phyloP scores from a whole-genome alignment of 1,140 invertebrate genomes.

The Cylas formicarius region DNA sequence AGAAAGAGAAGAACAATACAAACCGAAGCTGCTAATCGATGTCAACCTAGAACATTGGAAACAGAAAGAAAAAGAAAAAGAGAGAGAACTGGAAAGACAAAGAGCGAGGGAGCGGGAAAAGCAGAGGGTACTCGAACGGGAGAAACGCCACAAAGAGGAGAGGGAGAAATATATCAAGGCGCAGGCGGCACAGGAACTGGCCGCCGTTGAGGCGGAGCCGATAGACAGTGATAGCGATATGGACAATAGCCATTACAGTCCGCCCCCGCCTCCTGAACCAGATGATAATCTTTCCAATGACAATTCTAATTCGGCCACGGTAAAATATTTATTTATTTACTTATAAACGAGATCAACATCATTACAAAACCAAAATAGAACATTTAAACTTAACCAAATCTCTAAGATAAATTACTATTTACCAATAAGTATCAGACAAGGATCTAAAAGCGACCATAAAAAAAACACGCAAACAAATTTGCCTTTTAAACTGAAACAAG shows the following conservation, averaged over 20 bases:
- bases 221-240: slow-evolving; percentile 56
- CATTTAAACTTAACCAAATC: too few relatives aligned
- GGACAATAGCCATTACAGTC: slow-evolving; percentile 34
- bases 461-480: too few relatives aligned
- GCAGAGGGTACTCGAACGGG: slow-evolving; percentile 45
- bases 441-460: too few relatives aligned
- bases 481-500: too few relatives aligned
- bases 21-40: slow-evolving; percentile 69
- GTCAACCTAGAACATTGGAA: slow-evolving; percentile 51
- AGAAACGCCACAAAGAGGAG: slow-evolving; percentile 45
- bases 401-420: too few relatives aligned
- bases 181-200: slow-evolving; percentile 49
- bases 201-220: slow-evolving; percentile 57
- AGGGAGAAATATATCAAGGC: slow-evolving; percentile 45
- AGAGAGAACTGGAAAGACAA: slow-evolving; percentile 45
- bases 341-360: too few relatives aligned
- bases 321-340: slow-evolving; percentile 14
- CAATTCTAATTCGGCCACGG: slow-evolving; percentile 30
- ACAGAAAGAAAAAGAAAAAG: slow-evolving; percentile 49
- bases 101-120: slow-evolving; percentile 44
- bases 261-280: slow-evolving; percentile 27
- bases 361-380: too few relatives aligned
- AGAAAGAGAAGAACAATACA: slow-evolving; percentile 76
- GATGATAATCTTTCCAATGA: slow-evolving; percentile 29
- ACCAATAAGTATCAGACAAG: too few relatives aligned